Evolutionary conservation across 1,140 invertebrate genomes (phyloP).

Genomic region (Solen grandis): DNA sequence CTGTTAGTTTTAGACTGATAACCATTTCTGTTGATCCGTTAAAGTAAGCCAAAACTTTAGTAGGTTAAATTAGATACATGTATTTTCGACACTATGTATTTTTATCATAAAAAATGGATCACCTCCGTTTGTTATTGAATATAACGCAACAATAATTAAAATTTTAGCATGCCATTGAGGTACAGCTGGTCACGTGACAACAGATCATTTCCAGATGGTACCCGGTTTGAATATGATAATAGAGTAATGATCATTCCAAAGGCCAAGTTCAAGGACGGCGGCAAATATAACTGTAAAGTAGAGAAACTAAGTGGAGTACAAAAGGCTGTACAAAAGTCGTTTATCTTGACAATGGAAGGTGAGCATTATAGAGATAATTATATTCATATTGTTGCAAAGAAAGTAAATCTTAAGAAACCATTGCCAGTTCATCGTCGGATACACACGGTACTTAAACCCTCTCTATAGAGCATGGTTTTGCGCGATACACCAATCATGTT

Average conservation of each 20-base stretch:
- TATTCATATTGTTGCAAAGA: not conserved
- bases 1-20: too few relatives aligned
- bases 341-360: conserved; percentile 36
- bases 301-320: conserved; percentile 82
- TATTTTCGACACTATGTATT: too few relatives aligned
- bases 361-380: not conserved
- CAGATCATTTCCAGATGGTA: conserved; percentile 86
- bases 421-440: not conserved
- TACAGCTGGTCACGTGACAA: conserved; percentile 77
- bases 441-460: not conserved
- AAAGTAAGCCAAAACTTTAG: too few relatives aligned
- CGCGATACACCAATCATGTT: too few relatives aligned
- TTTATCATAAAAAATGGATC: too few relatives aligned
- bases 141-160: too few relatives aligned
- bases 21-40: too few relatives aligned
- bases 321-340: conserved; percentile 29
- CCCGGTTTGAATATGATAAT: conserved; percentile 88
- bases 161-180: conserved; percentile 63
- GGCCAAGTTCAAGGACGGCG: conserved; percentile 95
- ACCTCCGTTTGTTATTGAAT: too few relatives aligned
- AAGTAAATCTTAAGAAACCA: not conserved
- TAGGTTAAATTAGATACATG: too few relatives aligned
- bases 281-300: conserved; percentile 94
- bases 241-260: conserved; percentile 92
- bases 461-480: too few relatives aligned